These are phyloP conservation scores for Clarias batrachus DNA, from an alignment of 2,113 vertebrate species.

Conservation along the genomic window DNA sequence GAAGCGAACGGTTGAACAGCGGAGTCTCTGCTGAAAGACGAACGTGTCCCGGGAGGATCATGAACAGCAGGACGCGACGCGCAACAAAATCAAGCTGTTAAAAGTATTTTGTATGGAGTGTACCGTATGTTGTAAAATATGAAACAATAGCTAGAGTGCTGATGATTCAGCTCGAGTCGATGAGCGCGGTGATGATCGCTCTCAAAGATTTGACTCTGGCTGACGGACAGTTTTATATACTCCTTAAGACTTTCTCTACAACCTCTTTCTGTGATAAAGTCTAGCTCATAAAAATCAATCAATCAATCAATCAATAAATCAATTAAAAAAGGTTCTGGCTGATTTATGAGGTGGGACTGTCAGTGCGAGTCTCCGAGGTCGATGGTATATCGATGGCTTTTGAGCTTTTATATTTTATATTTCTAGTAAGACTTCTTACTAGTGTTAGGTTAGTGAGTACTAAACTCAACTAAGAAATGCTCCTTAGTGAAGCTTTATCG, in stretches of 20 bases:
- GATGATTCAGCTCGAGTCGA: not conserved
- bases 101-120: constrained; percentile 11
- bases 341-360: not conserved
- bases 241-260: constrained; percentile 1
- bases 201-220: not conserved
- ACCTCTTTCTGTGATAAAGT: not conserved
- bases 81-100: not conserved
- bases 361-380: not conserved
- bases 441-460: not conserved
- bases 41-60: not conserved
- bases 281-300: not conserved
- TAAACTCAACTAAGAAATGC: not conserved
- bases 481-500: not conserved
- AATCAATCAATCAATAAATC: not conserved
- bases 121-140: not conserved
- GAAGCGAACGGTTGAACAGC: not conserved
- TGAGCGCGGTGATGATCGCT: not conserved
- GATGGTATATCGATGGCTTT: not conserved
- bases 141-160: not conserved
- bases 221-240: constrained; percentile 4
- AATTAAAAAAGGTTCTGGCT: not conserved
- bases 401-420: not conserved
- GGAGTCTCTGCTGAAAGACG: not conserved
- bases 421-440: not conserved
- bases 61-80: not conserved